Percentiles rank a stretch among this genome's conserved stretches.
Evolutionary conservation across 2,888 invertebrate genomes (phyloP).

Genomic region (Chloromyia formosa): DNA sequence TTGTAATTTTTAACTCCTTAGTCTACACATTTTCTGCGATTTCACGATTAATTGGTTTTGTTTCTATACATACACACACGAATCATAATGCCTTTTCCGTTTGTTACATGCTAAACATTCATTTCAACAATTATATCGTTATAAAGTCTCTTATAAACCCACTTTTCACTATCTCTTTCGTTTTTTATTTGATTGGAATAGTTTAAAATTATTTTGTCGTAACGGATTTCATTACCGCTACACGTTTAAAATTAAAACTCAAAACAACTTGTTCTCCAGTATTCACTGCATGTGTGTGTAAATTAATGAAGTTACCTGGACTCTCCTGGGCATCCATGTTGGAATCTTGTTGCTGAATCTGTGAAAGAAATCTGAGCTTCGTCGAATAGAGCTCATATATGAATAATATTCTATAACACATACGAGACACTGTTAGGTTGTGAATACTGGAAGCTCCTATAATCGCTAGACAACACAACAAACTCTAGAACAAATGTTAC

Average conservation of each 20-base stretch:
- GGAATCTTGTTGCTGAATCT: conserved; percentile 6
- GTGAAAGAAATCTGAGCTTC: conserved; percentile 39
- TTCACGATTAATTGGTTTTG: not conserved
- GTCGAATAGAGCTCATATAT: not conserved
- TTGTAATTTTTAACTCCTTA: conserved; percentile 5
- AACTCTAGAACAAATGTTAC: conserved; percentile 1
- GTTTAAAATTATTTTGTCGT: not conserved
- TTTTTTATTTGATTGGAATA: not conserved
- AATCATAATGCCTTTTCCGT: conserved; percentile 47
- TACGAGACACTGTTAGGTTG: conserved; percentile 1
- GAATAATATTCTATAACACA: not conserved
- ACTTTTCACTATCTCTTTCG: conserved; percentile 32
- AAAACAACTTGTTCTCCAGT: conserved; percentile 47
- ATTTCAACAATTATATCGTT: not conserved
- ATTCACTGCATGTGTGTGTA: conserved; percentile 47
- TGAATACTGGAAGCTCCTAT: conserved; percentile 49
- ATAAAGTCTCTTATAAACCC: conserved; percentile 34
- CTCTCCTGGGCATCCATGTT: conserved; percentile 10
- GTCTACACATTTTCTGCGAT: not conserved
- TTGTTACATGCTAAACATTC: not conserved
- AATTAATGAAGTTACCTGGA: conserved; percentile 34
- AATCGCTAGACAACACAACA: conserved; percentile 10
- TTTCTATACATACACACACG: conserved; percentile 46
- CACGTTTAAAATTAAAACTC: conserved; percentile 3
- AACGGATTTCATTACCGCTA: conserved; percentile 1